Evolutionary conservation across 2,888 invertebrate species (phyloP), one percentile per base, ranked within the genome.

Genomic region (Terebella lapidaria): DNA sequence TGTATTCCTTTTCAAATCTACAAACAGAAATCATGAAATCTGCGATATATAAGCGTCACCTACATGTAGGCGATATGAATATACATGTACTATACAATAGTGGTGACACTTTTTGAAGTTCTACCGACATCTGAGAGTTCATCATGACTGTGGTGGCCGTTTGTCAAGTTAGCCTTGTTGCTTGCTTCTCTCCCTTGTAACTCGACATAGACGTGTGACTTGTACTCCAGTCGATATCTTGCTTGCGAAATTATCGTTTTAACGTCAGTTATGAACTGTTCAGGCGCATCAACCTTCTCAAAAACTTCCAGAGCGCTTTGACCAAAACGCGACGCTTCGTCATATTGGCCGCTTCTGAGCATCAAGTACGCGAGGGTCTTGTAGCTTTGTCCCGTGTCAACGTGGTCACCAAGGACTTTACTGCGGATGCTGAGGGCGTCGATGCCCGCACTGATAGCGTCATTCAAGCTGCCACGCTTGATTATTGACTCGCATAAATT

Each of bases 321-420:
- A 15, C 47, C 63, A 42, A 64, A 63, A 5, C 59, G 42, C 25
- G 56, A 51, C 3, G 65, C 63, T 28, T 60, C 60, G 20, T 63
- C 60, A 56, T 63, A 66, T 26, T 63, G 61, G 4, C 63, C 60
- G 24, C 61, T 59, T 28, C 67, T 61, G 3, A 66, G 42, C 65
- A 66, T 66, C 52, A 67, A 57, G 45, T 59, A 60, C 27, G 63
- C 65, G 29, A 67, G 45, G 51, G 49, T 58, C 53, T 66, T 66
- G 57, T 67, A 59, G 4, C 62, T 35, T 30, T 46, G 28, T 2
- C 53, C 67, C 18, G 67, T 67, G 20, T 66, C 61, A n/a, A 28
- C 26, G 56, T 66, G 66, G 53, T 64, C 64, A 1, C 66, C 66
- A 10, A 60, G 62, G n/a, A 66, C 60, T 30, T 57, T 49, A 18